phyloP scores from a whole-genome alignment of 1,140 invertebrate genomes.

The Diabrotica undecimpunctata region DNA sequence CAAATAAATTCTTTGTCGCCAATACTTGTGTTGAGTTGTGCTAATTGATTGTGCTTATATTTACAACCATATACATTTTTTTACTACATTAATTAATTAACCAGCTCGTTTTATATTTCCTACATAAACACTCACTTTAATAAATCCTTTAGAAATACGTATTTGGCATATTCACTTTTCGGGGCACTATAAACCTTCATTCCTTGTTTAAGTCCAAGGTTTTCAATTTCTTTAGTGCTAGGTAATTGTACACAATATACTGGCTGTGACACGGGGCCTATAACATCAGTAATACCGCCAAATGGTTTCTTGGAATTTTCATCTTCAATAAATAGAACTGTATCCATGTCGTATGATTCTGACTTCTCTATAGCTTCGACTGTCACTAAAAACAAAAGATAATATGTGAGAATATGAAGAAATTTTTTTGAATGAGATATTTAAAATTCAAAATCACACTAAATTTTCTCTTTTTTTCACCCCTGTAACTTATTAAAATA shows the following conservation, averaged over 20 bases:
- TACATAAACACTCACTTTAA: conserved; percentile 41
- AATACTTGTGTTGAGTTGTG: too few relatives aligned
- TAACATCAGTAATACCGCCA: conserved; percentile 85
- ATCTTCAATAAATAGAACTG: conserved; percentile 65
- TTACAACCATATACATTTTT: too few relatives aligned
- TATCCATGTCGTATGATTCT: conserved; percentile 78
- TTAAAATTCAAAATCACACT: too few relatives aligned
- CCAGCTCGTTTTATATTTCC: too few relatives aligned
- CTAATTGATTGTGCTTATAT: too few relatives aligned
- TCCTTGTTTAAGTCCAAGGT: conserved; percentile 32
- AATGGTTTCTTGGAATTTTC: conserved; percentile 63
- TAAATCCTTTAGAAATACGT: conserved; percentile 42
- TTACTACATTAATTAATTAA: too few relatives aligned
- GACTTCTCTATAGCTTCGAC: conserved; percentile 64
- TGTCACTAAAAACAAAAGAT: conserved; percentile 66
- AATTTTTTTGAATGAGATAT: too few relatives aligned
- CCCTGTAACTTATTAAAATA: too few relatives aligned
- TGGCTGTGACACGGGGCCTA: conserved; percentile 61
- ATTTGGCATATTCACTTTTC: conserved; percentile 38
- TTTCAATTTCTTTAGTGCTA: conserved; percentile 33
- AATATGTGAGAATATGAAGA: too few relatives aligned
- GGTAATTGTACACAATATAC: conserved; percentile 42
- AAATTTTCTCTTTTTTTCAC: too few relatives aligned
- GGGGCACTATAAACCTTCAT: conserved; percentile 42
- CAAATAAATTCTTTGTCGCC: too few relatives aligned